A percentile compares a stretch with the other conserved stretches of the same genome.
Conservation (phyloP, 2,888 invertebrate genomes). For the Xanthorhoe spadicearia region DNA sequence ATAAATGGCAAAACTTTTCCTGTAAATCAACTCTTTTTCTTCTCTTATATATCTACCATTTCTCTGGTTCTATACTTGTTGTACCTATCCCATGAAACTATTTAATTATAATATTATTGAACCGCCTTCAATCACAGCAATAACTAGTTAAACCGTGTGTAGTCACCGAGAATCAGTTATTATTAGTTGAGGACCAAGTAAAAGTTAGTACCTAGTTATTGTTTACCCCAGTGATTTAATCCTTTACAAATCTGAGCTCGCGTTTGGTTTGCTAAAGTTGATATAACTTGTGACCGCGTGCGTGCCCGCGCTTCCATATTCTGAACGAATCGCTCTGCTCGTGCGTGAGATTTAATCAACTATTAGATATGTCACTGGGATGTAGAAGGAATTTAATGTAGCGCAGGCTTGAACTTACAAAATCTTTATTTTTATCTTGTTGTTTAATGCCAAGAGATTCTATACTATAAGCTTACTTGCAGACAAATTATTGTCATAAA, state of each 20-base stretch:
- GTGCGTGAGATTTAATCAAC: slow-evolving; percentile 73
- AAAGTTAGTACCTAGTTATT: slow-evolving; percentile 2
- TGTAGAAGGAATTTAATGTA: slow-evolving; percentile 17
- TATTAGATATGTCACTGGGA: slow-evolving; percentile 44
- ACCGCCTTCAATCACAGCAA: neutral
- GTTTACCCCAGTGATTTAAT: slow-evolving; percentile 14
- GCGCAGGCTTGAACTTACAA: too few species aligned
- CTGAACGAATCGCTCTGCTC: slow-evolving; percentile 53
- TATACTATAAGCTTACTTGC: neutral
- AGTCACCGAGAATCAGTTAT: slow-evolving; percentile 4
- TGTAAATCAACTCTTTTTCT: neutral
- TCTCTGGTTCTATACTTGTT: neutral
- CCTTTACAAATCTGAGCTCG: slow-evolving; percentile 23
- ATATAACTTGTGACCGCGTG: slow-evolving; percentile 26
- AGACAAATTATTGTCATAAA: neutral
- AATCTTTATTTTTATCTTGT: too few species aligned
- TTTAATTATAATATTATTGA: neutral
- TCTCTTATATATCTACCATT: neutral
- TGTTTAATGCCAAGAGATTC: neutral
- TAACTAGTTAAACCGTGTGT: neutral
- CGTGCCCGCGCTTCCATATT: slow-evolving; percentile 59
- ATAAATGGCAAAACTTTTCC: neutral
- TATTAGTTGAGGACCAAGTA: slow-evolving; percentile 5
- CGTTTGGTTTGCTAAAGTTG: slow-evolving; percentile 19
- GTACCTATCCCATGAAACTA: neutral